Conservation (phyloP, 2,113 vertebrate genomes). For the Benitochromis conjunctus region DNA sequence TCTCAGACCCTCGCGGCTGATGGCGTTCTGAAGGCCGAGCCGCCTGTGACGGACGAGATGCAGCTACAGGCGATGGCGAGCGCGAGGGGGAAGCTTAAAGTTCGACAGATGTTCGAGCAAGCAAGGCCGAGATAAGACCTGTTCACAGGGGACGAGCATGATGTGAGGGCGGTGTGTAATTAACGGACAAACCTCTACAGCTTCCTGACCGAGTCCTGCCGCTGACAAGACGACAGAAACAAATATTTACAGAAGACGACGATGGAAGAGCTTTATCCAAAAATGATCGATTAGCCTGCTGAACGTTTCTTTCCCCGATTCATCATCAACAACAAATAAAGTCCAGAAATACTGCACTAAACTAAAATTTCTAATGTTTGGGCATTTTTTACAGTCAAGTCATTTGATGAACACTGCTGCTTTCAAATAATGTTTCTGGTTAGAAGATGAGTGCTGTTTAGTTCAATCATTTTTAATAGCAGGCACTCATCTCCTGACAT, state of each 20-base stretch:
- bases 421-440: not conserved
- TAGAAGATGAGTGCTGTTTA: accelerated
- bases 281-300: not conserved
- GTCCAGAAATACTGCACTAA: not conserved
- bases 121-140: not conserved
- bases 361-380: accelerated
- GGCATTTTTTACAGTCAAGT: not conserved
- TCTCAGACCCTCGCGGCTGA: not conserved
- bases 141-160: not conserved
- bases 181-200: not conserved
- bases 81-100: not conserved
- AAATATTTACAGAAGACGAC: not conserved
- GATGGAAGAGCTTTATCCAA: not conserved
- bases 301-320: not conserved
- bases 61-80: accelerated
- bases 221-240: not conserved
- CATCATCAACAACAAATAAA: not conserved
- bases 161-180: not conserved
- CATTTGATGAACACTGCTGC: not conserved
- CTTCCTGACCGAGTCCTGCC: not conserved
- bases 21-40: not conserved
- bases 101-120: not conserved
- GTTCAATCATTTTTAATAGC: accelerated
- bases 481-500: not conserved
- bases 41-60: not conserved